Base-by-base conservation (phyloP, 2,888 invertebrate genomes). In the Graphium colonna region DNA sequence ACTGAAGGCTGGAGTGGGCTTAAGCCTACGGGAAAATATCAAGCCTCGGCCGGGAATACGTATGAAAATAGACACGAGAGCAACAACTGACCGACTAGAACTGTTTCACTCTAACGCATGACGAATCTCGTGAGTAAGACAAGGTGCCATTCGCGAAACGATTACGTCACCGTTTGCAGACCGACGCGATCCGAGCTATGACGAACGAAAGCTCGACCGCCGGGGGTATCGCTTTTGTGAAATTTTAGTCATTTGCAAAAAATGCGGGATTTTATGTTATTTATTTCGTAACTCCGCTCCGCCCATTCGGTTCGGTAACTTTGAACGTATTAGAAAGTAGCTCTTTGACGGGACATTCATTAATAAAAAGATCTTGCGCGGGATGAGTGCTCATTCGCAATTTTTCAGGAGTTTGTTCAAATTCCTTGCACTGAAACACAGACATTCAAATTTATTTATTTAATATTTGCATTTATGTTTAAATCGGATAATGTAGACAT, bases 11-110 rank as follows among this genome's bases (percentile, higher is more conserved):
- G 60, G 41, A 55, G 53, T 52, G 43, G 48, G 50, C 63, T 75
- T 74, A 78, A 82, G 78, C 79, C 82, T 85, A 82, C 83, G 76
- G 83, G 84, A 87, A 84, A 86, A 83, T 77, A 74, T 78, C 73
- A 79, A 82, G 80, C 83, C 80, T 78, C 79, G 75, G 73, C 81
- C 82, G 82, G 85, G 87, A 82, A 75, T 73, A 71, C 61, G 74
- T 57, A 71, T 76, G 73, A 75, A 78, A 81, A 75, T 73, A 73
- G 70, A 68, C 69, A 68, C 65, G 60, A 60, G 58, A 65, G 58
- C 57, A 55, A 60, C 52, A 56, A 57, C 56, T 26, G 28, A 44
- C 41, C 48, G 52, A 56, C 56, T 59, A 50, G 57, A 61, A 60
- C 75, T 68, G 56, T 52, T 79, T 79, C 76, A 61, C 70, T 85